Evolutionary conservation across 1,140 invertebrate species (phyloP).

Genomic region (Rhyzopertha dominica): DNA sequence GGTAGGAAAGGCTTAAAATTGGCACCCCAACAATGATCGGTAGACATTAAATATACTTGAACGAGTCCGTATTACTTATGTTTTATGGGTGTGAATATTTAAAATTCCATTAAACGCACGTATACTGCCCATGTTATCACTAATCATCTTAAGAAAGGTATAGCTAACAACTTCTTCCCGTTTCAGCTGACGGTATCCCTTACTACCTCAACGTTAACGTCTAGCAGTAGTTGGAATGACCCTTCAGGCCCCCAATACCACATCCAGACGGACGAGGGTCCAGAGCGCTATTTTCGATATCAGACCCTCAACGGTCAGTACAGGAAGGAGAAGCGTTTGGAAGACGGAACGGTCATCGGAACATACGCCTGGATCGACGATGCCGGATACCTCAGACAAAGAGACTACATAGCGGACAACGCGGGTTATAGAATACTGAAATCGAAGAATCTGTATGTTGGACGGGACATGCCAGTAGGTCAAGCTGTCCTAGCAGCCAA

Average conservation of each 20-base stretch:
- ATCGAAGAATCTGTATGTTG: slow-evolving; percentile 74
- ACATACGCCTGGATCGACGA: slow-evolving; percentile 80
- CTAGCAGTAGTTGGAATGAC: slow-evolving; percentile 51
- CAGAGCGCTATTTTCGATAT: slow-evolving; percentile 77
- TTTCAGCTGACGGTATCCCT: slow-evolving; percentile 25
- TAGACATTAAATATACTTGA: too few relatives aligned
- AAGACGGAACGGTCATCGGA: slow-evolving; percentile 75
- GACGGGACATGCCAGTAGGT: slow-evolving; percentile 60
- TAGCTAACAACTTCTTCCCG: too few relatives aligned
- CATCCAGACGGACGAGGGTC: slow-evolving; percentile 87
- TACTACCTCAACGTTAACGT: slow-evolving; percentile 12
- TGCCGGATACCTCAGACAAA: slow-evolving; percentile 69
- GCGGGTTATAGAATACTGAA: slow-evolving; percentile 74
- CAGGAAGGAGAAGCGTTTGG: slow-evolving; percentile 76
- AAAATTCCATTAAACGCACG: too few relatives aligned
- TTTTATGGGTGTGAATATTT: too few relatives aligned
- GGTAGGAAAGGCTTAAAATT: too few relatives aligned
- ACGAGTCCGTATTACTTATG: too few relatives aligned
- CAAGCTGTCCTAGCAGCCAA: slow-evolving; percentile 68
- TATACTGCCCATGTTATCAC: too few relatives aligned
- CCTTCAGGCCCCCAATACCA: slow-evolving; percentile 69
- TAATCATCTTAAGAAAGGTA: too few relatives aligned
- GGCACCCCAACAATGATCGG: too few relatives aligned
- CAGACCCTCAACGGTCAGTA: slow-evolving; percentile 86
- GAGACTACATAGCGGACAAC: slow-evolving; percentile 81